phyloP scores from a whole-genome alignment of 2,888 invertebrate species.

The Macaria liturata region DNA sequence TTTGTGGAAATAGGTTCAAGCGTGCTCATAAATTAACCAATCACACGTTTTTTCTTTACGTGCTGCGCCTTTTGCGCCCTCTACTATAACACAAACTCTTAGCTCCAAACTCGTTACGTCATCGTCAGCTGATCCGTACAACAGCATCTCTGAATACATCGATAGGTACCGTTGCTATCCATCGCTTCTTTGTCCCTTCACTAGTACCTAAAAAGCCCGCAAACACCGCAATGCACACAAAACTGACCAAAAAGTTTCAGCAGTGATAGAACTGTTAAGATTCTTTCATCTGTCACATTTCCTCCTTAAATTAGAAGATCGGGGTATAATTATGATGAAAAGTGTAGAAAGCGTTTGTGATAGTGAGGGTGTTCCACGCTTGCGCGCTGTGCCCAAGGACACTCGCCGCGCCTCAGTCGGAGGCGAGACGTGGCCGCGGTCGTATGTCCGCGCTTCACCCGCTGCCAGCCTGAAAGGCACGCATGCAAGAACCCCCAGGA shows the following conservation, averaged over 20 bases:
- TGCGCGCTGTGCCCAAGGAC: conserved; percentile 72
- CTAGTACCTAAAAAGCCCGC: conserved; percentile 3
- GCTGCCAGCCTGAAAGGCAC: conserved; percentile 55
- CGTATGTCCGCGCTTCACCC: conserved; percentile 49
- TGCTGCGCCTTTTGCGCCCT: not conserved
- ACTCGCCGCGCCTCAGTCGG: conserved; percentile 76
- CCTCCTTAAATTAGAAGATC: too few species aligned
- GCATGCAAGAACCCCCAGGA: conserved; percentile 68
- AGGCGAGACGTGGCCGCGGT: conserved; percentile 71
- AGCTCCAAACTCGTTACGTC: conserved; percentile 37
- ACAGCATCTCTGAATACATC: conserved; percentile 29
- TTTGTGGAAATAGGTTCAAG: too few species aligned
- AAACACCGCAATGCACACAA: conserved; percentile 8
- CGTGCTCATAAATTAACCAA: too few species aligned
- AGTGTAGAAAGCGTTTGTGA: conserved; percentile 17
- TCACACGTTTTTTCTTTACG: too few species aligned
- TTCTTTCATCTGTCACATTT: too few species aligned
- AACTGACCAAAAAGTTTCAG: not conserved
- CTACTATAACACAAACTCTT: not conserved
- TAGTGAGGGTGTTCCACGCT: conserved; percentile 71
- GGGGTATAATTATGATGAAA: too few species aligned
- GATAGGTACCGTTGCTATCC: conserved; percentile 32
- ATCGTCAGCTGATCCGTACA: conserved; percentile 30
- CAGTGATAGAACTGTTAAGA: too few species aligned
- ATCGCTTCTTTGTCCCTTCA: conserved; percentile 33